Evolutionary conservation across 2,888 invertebrate species (phyloP).

Genomic region (Azorinus chamasolen): DNA sequence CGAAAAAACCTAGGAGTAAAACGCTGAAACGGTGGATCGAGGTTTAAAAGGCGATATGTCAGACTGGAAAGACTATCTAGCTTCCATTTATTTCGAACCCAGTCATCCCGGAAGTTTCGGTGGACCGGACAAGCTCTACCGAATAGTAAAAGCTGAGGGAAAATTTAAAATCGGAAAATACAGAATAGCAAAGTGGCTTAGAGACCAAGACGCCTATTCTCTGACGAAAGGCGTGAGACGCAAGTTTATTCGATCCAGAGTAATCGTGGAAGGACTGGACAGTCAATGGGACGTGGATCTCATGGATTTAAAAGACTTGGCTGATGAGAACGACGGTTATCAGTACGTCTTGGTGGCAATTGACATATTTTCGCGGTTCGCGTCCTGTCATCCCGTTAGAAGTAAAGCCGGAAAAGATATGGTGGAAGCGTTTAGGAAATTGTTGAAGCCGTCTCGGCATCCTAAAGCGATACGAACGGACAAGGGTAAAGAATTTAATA

Average conservation of each 20-base stretch:
- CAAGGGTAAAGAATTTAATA: slow-evolving; percentile 33
- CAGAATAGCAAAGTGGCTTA: slow-evolving; percentile 25
- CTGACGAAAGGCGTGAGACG: slow-evolving; percentile 29
- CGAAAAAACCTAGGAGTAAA: background rate
- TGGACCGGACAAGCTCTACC: too few relatives aligned
- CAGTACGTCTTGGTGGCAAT: slow-evolving; percentile 20
- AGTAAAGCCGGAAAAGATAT: slow-evolving; percentile 1
- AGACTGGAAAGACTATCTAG: slow-evolving; percentile 28
- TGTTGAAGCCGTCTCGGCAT: slow-evolving; percentile 10
- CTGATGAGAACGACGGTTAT: slow-evolving; percentile 21
- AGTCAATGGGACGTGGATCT: slow-evolving; percentile 38
- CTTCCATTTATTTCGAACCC: slow-evolving; percentile 22
- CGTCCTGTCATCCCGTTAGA: background rate
- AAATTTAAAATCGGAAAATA: slow-evolving; percentile 16
- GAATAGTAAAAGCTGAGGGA: too few relatives aligned
- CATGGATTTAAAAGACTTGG: slow-evolving; percentile 33
- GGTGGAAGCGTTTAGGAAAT: background rate
- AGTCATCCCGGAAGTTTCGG: slow-evolving; percentile 19
- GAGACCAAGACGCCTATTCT: slow-evolving; percentile 36
- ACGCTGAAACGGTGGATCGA: background rate
- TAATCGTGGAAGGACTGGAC: slow-evolving; percentile 38
- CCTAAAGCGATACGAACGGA: slow-evolving; percentile 33
- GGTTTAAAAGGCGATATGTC: slow-evolving; percentile 8
- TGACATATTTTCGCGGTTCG: slow-evolving; percentile 12
- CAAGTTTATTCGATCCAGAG: slow-evolving; percentile 20